These are phyloP conservation scores for Coptotermes formosanus DNA, from an alignment of 1,140 invertebrate species.

Conservation along the genomic window DNA sequence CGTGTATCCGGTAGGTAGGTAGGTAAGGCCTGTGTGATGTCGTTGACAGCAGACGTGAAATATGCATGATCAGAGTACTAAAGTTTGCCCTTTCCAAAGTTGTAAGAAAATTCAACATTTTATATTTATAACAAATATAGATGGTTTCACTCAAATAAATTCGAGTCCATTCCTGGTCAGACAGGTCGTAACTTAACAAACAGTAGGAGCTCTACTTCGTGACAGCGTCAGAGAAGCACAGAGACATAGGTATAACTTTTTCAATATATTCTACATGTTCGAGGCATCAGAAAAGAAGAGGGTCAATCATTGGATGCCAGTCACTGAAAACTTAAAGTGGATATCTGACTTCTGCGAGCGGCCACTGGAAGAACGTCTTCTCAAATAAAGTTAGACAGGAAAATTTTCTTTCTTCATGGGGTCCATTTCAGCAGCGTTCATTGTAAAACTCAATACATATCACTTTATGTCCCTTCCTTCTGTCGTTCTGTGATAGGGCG, in stretches of 20 bases:
- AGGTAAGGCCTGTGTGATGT: not conserved
- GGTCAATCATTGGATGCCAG: not conserved
- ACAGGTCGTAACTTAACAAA: not conserved
- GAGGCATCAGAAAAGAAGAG: not conserved
- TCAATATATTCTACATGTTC: not conserved
- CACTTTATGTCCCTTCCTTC: not conserved
- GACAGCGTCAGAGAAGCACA: not conserved
- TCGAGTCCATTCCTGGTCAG: not conserved
- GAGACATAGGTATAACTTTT: not conserved
- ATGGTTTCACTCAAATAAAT: not conserved
- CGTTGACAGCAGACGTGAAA: not conserved
- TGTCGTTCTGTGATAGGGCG: not conserved
- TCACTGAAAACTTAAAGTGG: not conserved
- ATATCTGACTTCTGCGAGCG: not conserved
- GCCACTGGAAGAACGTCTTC: not conserved
- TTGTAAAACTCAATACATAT: not conserved
- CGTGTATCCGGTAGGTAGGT: not conserved
- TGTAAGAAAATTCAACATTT: not conserved
- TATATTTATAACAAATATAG: not conserved
- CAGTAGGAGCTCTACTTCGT: not conserved
- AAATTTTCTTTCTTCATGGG: not conserved
- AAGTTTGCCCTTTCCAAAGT: not conserved
- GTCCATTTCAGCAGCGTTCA: not conserved
- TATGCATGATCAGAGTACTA: not conserved
- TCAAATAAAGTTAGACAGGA: not conserved